A percentile compares a stretch with the other conserved stretches of the same genome.
Evolutionary conservation across 2,113 vertebrate genomes (phyloP).

Genomic region (Sapayoa aenigma): DNA sequence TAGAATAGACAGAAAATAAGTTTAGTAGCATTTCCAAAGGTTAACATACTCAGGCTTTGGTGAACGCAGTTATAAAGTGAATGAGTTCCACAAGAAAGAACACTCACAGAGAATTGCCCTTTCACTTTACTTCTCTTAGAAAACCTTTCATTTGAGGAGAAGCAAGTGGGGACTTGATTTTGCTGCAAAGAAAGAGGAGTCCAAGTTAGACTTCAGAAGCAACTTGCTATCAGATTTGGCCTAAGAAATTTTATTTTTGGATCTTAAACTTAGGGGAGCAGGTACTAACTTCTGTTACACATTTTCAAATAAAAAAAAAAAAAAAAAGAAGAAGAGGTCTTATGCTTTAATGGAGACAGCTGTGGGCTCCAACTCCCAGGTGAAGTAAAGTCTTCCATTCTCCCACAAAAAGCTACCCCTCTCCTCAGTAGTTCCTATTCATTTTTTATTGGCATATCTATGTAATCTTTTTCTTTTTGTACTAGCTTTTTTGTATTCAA

Average conservation of each 20-base stretch:
- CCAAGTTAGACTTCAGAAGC: constrained; percentile 36
- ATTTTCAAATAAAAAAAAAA: not conserved
- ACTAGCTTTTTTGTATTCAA: not conserved
- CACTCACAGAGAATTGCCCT: not conserved
- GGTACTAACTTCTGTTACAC: not conserved
- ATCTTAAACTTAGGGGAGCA: constrained; percentile 34
- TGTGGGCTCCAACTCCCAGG: not conserved
- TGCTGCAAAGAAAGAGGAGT: constrained; percentile 23
- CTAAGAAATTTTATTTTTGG: constrained; percentile 59
- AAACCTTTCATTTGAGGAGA: constrained; percentile 30
- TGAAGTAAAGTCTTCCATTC: constrained; percentile 8
- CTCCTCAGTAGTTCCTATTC: not conserved
- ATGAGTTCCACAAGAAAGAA: constrained; percentile 44
- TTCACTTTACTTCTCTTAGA: constrained; percentile 14
- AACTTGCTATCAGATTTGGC: constrained; percentile 17
- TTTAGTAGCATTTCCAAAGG: not conserved
- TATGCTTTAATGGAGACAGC: not conserved
- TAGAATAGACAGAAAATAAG: not conserved
- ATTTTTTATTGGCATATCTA: not conserved
- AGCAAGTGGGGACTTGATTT: constrained; percentile 1
- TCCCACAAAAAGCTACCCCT: not conserved
- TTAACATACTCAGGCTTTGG: not conserved
- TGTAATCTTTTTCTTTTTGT: not conserved
- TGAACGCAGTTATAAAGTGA: not conserved
- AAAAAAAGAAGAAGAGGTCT: not conserved